Evolutionary conservation across 1,140 invertebrate genomes (phyloP).

Genomic region (Pseudomyrmex sp.): DNA sequence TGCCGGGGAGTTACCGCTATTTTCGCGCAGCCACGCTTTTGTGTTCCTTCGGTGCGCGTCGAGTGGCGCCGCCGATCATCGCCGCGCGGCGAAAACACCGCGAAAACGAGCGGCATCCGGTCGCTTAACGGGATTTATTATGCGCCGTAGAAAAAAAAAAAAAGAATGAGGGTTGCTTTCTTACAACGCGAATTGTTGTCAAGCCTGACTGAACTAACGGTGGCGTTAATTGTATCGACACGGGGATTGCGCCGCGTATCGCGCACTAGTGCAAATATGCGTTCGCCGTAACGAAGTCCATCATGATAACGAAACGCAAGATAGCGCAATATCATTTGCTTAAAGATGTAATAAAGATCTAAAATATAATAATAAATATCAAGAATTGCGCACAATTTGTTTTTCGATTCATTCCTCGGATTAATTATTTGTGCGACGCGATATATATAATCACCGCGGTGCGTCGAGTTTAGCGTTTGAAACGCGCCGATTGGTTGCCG

Average conservation of each 20-base stretch:
- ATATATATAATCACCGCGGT: not conserved
- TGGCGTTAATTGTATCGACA: conserved; percentile 52
- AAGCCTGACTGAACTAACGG: conserved; percentile 32
- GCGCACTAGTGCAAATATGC: not conserved
- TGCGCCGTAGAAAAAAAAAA: conserved; percentile 27
- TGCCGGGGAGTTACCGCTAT: conserved; percentile 65
- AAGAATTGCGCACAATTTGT: not conserved
- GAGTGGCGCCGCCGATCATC: conserved; percentile 55
- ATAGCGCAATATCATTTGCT: not conserved
- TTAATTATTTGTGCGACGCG: conserved; percentile 12
- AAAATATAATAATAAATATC: too few species aligned
- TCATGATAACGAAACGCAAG: conserved; percentile 14
- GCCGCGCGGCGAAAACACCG: conserved; percentile 51
- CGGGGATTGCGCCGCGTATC: not conserved
- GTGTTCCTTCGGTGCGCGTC: conserved; percentile 53
- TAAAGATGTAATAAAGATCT: too few species aligned
- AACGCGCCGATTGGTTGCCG: conserved; percentile 12
- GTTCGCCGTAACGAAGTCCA: conserved; percentile 1
- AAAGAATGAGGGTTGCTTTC: conserved; percentile 32
- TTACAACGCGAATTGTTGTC: conserved; percentile 49
- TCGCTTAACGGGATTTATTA: conserved; percentile 59
- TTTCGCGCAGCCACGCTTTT: conserved; percentile 65
- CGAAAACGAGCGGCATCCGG: conserved; percentile 59
- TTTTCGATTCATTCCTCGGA: not conserved
- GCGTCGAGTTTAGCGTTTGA: conserved; percentile 47